Evolutionary conservation across 2,888 invertebrate genomes (phyloP).

Genomic region (Epinotia ramella): DNA sequence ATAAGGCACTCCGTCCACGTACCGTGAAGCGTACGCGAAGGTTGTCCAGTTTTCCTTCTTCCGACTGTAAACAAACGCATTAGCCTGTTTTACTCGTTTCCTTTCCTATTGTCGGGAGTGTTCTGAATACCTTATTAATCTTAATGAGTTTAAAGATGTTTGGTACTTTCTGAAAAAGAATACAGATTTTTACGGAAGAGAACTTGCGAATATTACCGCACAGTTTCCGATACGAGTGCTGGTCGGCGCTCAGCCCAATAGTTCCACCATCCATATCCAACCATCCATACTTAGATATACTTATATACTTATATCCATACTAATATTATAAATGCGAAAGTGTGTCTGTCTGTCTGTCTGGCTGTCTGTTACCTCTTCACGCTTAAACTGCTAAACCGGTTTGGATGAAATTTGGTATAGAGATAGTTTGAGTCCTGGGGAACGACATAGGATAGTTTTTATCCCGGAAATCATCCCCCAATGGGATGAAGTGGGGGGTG

Average conservation of each 20-base stretch:
- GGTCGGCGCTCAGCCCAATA: background rate
- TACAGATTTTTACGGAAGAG: background rate
- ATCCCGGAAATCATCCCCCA: too few species aligned
- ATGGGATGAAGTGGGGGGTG: too few species aligned
- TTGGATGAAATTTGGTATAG: too few species aligned
- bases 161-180: background rate
- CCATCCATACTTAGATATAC: too few species aligned
- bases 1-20: slow-evolving; percentile 32
- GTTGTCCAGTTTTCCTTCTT: slow-evolving; percentile 37
- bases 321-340: too few species aligned
- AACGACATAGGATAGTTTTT: too few species aligned
- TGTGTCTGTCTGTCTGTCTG: too few species aligned
- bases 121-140: slow-evolving; percentile 36
- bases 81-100: slow-evolving; percentile 13
- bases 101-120: slow-evolving; percentile 28
- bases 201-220: background rate
- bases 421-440: too few species aligned
- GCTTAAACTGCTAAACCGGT: too few species aligned
- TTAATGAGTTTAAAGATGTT: slow-evolving; percentile 22
- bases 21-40: slow-evolving; percentile 3
- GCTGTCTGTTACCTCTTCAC: too few species aligned
- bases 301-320: too few species aligned
- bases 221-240: background rate
- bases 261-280: too few species aligned
- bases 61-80: slow-evolving; percentile 24